Evolutionary conservation across 2,888 invertebrate genomes (phyloP).

Genomic region (Drosophila pegasa): DNA sequence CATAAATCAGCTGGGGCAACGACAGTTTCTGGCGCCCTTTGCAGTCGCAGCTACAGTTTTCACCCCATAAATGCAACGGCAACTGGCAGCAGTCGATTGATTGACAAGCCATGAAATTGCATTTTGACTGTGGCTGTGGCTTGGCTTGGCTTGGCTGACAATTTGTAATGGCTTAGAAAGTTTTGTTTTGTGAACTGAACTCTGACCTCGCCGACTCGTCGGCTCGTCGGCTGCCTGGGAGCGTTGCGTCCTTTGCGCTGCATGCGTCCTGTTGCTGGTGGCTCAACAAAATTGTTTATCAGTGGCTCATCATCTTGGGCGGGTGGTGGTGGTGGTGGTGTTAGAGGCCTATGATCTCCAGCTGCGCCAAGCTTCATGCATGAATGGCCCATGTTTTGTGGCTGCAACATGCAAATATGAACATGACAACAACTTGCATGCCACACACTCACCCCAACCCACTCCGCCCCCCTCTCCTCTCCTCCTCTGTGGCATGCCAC

Average conservation of each 20-base stretch:
- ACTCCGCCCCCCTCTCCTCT: not conserved
- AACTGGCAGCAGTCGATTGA: conserved; percentile 59
- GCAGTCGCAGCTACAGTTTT: conserved; percentile 17
- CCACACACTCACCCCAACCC: not conserved
- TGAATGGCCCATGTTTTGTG: conserved; percentile 15
- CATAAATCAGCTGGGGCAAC: conserved; percentile 53
- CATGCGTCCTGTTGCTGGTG: conserved; percentile 21
- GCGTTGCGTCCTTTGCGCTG: conserved; percentile 40
- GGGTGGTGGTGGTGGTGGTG: too few relatives aligned
- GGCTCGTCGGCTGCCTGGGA: conserved; percentile 33
- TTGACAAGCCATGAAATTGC: conserved; percentile 83
- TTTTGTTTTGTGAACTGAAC: conserved; percentile 39
- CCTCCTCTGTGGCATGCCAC: conserved; percentile 40
- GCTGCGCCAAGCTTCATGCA: conserved; percentile 40
- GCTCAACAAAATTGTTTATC: conserved; percentile 24
- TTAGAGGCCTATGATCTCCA: conserved; percentile 11
- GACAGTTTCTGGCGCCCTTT: conserved; percentile 67
- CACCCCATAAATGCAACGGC: conserved; percentile 4
- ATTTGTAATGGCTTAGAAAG: conserved; percentile 57
- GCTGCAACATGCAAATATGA: conserved; percentile 40
- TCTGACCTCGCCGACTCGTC: conserved; percentile 26
- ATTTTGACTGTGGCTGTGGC: conserved; percentile 43
- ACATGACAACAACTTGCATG: conserved; percentile 37
- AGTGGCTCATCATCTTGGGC: conserved; percentile 11
- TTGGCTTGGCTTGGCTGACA: conserved; percentile 39